Conservation (phyloP, 2,113 vertebrate species). For the Xyliphius kryptos region DNA sequence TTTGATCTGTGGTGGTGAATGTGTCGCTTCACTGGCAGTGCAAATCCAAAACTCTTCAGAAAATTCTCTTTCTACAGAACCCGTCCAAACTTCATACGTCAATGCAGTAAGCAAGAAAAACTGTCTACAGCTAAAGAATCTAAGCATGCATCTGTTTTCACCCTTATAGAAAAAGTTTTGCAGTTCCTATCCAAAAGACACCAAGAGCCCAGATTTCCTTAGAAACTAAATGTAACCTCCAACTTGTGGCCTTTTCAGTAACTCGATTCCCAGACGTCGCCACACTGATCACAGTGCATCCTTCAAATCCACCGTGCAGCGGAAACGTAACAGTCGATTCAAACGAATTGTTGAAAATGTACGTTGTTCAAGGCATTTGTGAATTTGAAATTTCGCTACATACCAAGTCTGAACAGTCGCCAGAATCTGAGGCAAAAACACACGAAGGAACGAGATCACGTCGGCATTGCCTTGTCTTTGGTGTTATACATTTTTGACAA, state of each 20-base stretch:
- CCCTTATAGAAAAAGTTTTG: constrained; percentile 34
- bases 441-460: constrained; percentile 7
- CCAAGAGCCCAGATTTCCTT: constrained; percentile 35
- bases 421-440: constrained; percentile 12
- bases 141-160: constrained; percentile 42
- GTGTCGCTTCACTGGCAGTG: constrained; percentile 36
- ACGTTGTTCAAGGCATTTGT: constrained; percentile 32
- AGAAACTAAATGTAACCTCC: constrained; percentile 22
- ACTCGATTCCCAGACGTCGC: constrained; percentile 5
- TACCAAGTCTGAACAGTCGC: constrained; percentile 16
- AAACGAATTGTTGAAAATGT: not conserved
- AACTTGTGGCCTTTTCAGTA: not conserved
- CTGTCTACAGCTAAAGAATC: constrained; percentile 38
- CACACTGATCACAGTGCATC: no score
- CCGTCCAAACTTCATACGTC: constrained; percentile 21
- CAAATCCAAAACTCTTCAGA: constrained; percentile 36
- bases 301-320: constrained; percentile 1
- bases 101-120: constrained; percentile 34
- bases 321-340: constrained; percentile 32
- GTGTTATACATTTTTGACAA: constrained; percentile 33
- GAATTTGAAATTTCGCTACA: constrained; percentile 29
- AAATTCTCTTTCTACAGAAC: constrained; percentile 17
- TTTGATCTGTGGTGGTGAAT: constrained; percentile 19
- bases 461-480: constrained; percentile 28
- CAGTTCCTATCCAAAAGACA: constrained; percentile 26